Evolutionary conservation across 2,888 invertebrate species (phyloP).

Genomic region (Gerris lacustris): DNA sequence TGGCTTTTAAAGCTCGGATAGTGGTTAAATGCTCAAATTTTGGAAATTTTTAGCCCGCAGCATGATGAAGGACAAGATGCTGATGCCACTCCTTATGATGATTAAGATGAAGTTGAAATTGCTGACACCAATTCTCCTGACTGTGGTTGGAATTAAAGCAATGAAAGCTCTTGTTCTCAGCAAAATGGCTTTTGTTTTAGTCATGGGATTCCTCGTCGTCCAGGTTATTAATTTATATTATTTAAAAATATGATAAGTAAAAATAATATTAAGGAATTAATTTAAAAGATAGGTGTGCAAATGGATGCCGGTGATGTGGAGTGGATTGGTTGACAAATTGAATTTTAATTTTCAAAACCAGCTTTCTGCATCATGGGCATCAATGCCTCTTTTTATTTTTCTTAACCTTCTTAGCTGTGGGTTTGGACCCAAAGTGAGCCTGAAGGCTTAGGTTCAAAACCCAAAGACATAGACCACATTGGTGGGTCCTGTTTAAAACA

Average conservation of each 20-base stretch:
- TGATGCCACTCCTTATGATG: constrained; percentile 63
- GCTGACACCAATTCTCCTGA: constrained; percentile 67
- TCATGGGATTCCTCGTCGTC: constrained; percentile 67
- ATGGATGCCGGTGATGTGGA: background rate
- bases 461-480: no score
- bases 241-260: constrained; percentile 50
- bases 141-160: constrained; percentile 66
- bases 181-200: constrained; percentile 67
- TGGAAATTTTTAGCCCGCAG: constrained; percentile 50
- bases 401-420: no score
- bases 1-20: no score
- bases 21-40: background rate
- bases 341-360: no score
- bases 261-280: constrained; percentile 37
- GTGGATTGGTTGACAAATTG: no score
- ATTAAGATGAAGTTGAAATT: constrained; percentile 74
- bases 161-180: constrained; percentile 71
- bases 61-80: constrained; percentile 62
- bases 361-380: no score
- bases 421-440: no score
- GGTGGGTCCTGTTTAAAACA: no score
- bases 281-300: constrained; percentile 22
- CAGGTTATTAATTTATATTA: constrained; percentile 42
- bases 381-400: no score
- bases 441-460: no score